These are phyloP conservation scores for Timema cristinae DNA, from an alignment of 2,888 invertebrate species.

Conservation along the genomic window DNA sequence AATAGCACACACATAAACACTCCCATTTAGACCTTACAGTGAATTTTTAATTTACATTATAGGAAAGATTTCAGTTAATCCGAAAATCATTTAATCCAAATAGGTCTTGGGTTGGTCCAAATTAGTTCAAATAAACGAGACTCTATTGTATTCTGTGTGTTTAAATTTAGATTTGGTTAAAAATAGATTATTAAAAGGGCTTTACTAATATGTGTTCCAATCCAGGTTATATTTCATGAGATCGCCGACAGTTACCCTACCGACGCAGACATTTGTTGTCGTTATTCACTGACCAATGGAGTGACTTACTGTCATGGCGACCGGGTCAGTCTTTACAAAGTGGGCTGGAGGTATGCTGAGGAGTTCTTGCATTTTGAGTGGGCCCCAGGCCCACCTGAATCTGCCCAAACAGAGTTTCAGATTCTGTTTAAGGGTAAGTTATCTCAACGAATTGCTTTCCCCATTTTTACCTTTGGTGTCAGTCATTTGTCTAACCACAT, in stretches of 20 bases:
- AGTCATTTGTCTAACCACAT: neutral
- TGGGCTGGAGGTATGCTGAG: slow-evolving; percentile 31
- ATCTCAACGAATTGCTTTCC: slow-evolving; percentile 6
- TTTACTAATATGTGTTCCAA: neutral
- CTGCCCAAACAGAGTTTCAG: slow-evolving; percentile 23
- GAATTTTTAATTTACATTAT: neutral
- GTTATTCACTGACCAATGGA: slow-evolving; percentile 30
- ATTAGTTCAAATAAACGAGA: slow-evolving; percentile 2
- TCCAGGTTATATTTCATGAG: slow-evolving; percentile 33
- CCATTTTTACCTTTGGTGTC: neutral
- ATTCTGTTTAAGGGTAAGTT: slow-evolving; percentile 29
- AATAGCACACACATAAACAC: neutral
- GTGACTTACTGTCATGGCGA: slow-evolving; percentile 28
- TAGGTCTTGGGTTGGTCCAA: neutral
- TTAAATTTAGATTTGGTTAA: too few species aligned
- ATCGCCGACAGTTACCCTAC: slow-evolving; percentile 30
- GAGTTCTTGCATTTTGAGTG: slow-evolving; percentile 25
- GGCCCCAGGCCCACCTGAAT: slow-evolving; percentile 23
- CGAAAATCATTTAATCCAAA: neutral
- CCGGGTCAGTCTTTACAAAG: slow-evolving; percentile 27
- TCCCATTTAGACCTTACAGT: neutral
- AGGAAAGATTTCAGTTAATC: neutral
- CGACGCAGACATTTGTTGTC: slow-evolving; percentile 32
- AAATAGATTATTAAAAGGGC: too few species aligned
- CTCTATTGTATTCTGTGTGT: neutral